Evolutionary conservation across 2,888 invertebrate species (phyloP).

Genomic region (Gymnocheta viridis): DNA sequence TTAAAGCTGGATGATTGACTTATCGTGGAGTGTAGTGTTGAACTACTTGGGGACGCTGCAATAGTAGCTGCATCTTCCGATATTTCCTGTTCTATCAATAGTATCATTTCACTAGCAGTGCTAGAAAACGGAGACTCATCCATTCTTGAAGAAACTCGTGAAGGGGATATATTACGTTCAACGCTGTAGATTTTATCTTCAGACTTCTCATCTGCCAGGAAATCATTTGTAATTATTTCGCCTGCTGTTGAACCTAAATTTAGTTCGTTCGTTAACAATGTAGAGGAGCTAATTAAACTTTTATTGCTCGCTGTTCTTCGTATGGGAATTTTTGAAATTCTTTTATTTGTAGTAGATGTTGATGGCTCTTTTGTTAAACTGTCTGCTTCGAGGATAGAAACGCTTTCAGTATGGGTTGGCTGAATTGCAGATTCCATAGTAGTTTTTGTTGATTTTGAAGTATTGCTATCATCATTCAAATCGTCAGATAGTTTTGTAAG

Average conservation of each 20-base stretch:
- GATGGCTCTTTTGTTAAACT: background rate
- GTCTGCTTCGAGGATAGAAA: background rate
- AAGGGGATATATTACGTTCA: slow-evolving; percentile 73
- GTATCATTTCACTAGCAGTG: slow-evolving; percentile 73
- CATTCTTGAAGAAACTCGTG: slow-evolving; percentile 30
- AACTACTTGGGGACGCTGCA: slow-evolving; percentile 72
- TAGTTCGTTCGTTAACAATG: background rate
- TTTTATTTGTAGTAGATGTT: background rate
- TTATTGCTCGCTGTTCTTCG: slow-evolving; percentile 70
- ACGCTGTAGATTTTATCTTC: slow-evolving; percentile 76
- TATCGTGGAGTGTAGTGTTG: slow-evolving; percentile 73
- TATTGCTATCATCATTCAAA: background rate
- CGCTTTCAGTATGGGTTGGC: background rate
- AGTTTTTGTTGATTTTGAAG: no score
- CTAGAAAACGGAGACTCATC: slow-evolving; percentile 72
- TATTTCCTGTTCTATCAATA: slow-evolving; percentile 64
- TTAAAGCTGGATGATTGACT: slow-evolving; percentile 72
- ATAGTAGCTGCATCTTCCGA: slow-evolving; percentile 49
- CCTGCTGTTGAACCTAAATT: background rate
- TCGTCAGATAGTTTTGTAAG: background rate
- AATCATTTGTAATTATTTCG: slow-evolving; percentile 68
- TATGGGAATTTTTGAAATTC: slow-evolving; percentile 77
- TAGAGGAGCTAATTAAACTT: background rate
- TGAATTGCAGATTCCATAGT: background rate
- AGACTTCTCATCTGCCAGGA: slow-evolving; percentile 50